These are phyloP conservation scores for Xyrichtys novacula DNA, from an alignment of 2,797 vertebrate genomes.

Conservation along the genomic window DNA sequence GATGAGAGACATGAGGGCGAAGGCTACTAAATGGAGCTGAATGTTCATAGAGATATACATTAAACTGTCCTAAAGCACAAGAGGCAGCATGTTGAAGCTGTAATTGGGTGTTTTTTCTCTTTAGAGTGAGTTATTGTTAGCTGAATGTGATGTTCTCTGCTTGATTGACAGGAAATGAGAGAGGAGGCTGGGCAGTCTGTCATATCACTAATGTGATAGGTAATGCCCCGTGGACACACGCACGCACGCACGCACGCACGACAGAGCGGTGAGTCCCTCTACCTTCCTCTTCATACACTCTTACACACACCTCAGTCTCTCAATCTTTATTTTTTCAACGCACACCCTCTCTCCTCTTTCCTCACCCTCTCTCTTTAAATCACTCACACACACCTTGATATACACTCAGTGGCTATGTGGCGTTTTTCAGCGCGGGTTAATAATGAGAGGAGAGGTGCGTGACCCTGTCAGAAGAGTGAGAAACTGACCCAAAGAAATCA, in stretches of 20 bases:
- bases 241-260: slow-evolving; percentile 37
- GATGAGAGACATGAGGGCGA: slow-evolving; percentile 52
- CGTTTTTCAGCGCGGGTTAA: slow-evolving; percentile 77
- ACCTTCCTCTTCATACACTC: slow-evolving; percentile 33
- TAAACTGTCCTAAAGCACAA: slow-evolving; percentile 64
- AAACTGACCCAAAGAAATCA: slow-evolving; percentile 82
- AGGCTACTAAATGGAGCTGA: slow-evolving; percentile 57
- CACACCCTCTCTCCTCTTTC: not conserved
- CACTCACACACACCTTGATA: slow-evolving; percentile 51
- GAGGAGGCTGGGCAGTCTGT: slow-evolving; percentile 71
- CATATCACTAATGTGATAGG: slow-evolving; percentile 79
- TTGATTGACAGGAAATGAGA: slow-evolving; percentile 81
- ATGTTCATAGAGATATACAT: slow-evolving; percentile 57
- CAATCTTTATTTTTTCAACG: slow-evolving; percentile 34
- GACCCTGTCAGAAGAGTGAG: slow-evolving; percentile 82
- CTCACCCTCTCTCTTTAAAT: slow-evolving; percentile 29
- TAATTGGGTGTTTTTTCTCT: slow-evolving; percentile 65
- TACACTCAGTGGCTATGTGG: slow-evolving; percentile 42
- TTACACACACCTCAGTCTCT: slow-evolving; percentile 33
- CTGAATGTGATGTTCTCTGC: slow-evolving; percentile 58
- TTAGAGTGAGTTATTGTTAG: slow-evolving; percentile 68
- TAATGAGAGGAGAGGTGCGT: slow-evolving; percentile 80
- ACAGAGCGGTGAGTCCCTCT: slow-evolving; percentile 42
- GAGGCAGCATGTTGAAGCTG: slow-evolving; percentile 56
- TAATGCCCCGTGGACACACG: slow-evolving; percentile 68